Percentiles rank a stretch among this genome's conserved stretches.
Evolutionary conservation across 2,113 vertebrate species (phyloP).

Genomic region (Triplophysa tibetana): DNA sequence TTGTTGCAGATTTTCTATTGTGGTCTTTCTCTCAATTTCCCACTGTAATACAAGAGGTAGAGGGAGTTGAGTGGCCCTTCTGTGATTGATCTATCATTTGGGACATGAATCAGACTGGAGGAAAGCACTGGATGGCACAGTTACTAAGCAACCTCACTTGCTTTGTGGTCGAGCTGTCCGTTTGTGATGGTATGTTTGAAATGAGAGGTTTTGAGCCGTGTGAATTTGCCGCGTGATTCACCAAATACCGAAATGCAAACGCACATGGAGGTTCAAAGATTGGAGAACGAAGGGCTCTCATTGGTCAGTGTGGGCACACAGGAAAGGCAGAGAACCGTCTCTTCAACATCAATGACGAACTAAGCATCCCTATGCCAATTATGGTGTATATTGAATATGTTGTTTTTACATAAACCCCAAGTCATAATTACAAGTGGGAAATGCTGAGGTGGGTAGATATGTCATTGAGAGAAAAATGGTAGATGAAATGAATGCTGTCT

Average conservation of each 20-base stretch:
- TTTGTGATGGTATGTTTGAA: constrained; percentile 47
- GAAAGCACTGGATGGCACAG: constrained; percentile 65
- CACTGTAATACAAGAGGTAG: constrained; percentile 22
- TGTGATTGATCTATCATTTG: constrained; percentile 61
- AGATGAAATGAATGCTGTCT: too few species aligned
- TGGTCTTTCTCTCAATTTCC: constrained; percentile 43
- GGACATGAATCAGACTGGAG: constrained; percentile 67
- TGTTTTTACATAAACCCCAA: too few species aligned
- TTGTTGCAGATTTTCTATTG: constrained; percentile 19
- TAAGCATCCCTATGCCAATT: background rate
- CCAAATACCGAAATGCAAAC: constrained; percentile 8
- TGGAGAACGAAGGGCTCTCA: background rate
- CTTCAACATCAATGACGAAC: background rate
- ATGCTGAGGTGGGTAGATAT: too few species aligned
- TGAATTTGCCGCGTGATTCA: constrained; percentile 6
- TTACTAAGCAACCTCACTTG: constrained; percentile 74
- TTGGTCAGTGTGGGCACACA: background rate
- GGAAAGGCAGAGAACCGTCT: background rate
- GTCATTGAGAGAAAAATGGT: too few species aligned
- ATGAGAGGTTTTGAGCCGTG: constrained; percentile 5
- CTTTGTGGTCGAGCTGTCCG: constrained; percentile 60
- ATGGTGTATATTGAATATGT: too few species aligned
- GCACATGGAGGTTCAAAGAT: constrained; percentile 2
- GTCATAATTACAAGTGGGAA: too few species aligned
- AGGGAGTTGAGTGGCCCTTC: constrained; percentile 44